Evolutionary conservation across 2,888 invertebrate genomes (phyloP).

Genomic region (Spodoptera picta): DNA sequence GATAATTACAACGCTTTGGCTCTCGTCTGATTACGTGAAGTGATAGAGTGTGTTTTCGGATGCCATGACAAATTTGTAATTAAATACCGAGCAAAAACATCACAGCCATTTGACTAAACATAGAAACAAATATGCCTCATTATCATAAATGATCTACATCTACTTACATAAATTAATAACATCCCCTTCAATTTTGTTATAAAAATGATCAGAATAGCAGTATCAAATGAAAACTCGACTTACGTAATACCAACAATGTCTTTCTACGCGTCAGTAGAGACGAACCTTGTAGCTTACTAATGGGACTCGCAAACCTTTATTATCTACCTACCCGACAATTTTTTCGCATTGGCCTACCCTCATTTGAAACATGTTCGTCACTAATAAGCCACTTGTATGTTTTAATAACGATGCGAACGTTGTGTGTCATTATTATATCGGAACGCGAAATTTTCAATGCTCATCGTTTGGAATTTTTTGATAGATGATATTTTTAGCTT

Average conservation of each 20-base stretch:
- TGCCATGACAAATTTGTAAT: neutral
- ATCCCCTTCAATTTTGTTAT: no score
- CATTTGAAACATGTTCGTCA: slow-evolving; percentile 67
- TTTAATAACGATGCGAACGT: slow-evolving; percentile 62
- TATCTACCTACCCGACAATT: slow-evolving; percentile 74
- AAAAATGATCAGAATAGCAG: slow-evolving; percentile 6
- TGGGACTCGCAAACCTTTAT: slow-evolving; percentile 71
- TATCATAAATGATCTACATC: no score
- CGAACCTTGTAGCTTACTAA: slow-evolving; percentile 76
- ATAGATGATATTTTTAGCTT: neutral
- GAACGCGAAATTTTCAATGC: slow-evolving; percentile 42
- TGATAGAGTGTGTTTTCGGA: slow-evolving; percentile 4
- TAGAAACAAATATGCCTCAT: no score
- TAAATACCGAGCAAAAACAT: no score
- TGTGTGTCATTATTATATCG: slow-evolving; percentile 61
- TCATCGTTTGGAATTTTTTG: slow-evolving; percentile 27
- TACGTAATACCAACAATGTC: slow-evolving; percentile 50
- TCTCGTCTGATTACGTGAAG: slow-evolving; percentile 33
- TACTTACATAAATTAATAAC: no score
- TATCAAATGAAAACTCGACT: slow-evolving; percentile 20
- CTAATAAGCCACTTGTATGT: slow-evolving; percentile 84
- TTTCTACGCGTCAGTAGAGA: slow-evolving; percentile 65
- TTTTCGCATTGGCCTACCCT: slow-evolving; percentile 62
- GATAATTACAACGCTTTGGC: slow-evolving; percentile 50
- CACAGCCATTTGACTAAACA: no score